Percentiles rank a stretch among this genome's conserved stretches.
These are phyloP conservation scores for Panulirus ornatus DNA, from an alignment of 1,140 invertebrate genomes.

Conservation along the genomic window DNA sequence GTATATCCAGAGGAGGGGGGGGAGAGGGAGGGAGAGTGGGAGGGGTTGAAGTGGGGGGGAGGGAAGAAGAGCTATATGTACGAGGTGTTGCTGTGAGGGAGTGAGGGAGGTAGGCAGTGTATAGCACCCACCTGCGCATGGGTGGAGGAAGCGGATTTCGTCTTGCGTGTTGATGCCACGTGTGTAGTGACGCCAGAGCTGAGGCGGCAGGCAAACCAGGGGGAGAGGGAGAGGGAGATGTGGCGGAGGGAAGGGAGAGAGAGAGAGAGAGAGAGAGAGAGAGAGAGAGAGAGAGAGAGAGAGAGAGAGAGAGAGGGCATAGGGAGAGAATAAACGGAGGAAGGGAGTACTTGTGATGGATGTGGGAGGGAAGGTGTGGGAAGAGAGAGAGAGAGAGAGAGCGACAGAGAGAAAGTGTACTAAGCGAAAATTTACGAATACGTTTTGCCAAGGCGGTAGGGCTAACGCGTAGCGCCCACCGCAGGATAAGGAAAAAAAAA, in stretches of 20 bases:
- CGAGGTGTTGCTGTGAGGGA: neutral
- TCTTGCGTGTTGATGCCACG: too few relatives aligned
- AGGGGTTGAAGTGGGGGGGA: neutral
- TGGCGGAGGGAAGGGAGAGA: neutral
- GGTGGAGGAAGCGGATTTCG: too few relatives aligned
- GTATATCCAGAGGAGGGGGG: too few relatives aligned
- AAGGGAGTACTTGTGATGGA: neutral
- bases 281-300: neutral
- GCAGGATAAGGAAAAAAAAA: too few relatives aligned
- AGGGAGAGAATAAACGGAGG: neutral
- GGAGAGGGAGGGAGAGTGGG: neutral
- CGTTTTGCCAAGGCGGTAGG: too few relatives aligned
- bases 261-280: neutral
- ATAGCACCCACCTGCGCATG: too few relatives aligned
- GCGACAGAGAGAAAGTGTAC: conserved; percentile 9
- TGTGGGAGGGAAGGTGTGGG: neutral
- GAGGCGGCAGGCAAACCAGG: too few relatives aligned
- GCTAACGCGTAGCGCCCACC: too few relatives aligned
- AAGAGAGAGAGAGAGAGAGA: conserved; percentile 29
- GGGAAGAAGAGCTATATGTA: neutral
- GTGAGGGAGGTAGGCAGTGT: neutral
- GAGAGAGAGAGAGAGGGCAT: neutral
- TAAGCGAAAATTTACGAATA: too few relatives aligned
- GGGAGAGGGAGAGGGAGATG: too few relatives aligned
- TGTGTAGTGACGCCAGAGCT: too few relatives aligned